Conservation (phyloP, 2,888 invertebrate genomes). For the Drosophila flavopinicola region DNA sequence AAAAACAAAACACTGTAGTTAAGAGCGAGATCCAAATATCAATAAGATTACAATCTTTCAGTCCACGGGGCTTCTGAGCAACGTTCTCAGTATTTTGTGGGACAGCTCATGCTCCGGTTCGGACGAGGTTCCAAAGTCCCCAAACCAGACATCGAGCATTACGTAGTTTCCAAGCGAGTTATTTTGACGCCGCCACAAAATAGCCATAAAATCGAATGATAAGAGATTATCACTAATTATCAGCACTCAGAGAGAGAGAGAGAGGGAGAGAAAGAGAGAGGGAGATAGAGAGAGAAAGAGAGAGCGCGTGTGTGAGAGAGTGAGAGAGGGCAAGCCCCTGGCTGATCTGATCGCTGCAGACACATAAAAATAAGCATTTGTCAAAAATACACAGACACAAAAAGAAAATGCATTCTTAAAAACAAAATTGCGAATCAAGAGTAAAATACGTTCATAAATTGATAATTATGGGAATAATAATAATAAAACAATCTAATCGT, state of each 20-base stretch:
- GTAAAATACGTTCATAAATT: too few relatives aligned
- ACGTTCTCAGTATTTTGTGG: conserved; percentile 1
- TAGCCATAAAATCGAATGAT: conserved; percentile 54
- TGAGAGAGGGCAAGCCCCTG: conserved; percentile 1
- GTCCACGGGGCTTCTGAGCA: conserved; percentile 5
- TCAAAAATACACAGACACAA: too few relatives aligned
- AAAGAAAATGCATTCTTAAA: not conserved
- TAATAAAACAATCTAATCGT: too few relatives aligned
- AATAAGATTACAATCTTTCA: conserved; percentile 16
- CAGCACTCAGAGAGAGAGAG: conserved; percentile 2
- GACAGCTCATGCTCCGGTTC: conserved; percentile 55
- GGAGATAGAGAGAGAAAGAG: not conserved
- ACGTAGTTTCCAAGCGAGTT: conserved; percentile 75
- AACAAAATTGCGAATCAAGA: too few relatives aligned
- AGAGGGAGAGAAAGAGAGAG: not conserved
- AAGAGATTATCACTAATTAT: conserved; percentile 41
- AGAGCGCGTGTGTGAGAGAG: not conserved
- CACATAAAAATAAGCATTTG: not conserved
- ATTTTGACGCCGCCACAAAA: conserved; percentile 57
- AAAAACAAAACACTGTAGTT: not conserved
- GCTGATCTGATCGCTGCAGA: conserved; percentile 4
- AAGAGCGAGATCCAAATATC: conserved; percentile 24
- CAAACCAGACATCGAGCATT: conserved; percentile 34
- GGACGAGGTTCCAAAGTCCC: conserved; percentile 54
- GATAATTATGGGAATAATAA: too few relatives aligned